Base-by-base conservation (phyloP, 2,888 invertebrate species). In the Drosophila ezoana region DNA sequence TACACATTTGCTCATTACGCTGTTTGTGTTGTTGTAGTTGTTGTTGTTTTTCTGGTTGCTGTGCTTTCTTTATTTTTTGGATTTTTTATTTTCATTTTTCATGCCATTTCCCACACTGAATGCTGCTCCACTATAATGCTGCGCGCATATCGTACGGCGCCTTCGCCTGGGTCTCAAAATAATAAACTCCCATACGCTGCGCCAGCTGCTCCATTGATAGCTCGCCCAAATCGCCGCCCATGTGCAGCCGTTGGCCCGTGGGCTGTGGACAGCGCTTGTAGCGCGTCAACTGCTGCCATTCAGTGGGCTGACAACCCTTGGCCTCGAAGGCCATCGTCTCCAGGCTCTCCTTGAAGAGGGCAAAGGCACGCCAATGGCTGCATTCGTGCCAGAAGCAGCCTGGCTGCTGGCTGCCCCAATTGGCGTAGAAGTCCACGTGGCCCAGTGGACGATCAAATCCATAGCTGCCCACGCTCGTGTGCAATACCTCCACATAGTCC, bases 401-500 rank as follows among this genome's bases (percentile, higher is more conserved):
- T 0, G 95, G 95, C 80, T 95, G 95, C 11, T 90, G 80, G 48
- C 93, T 90, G 10, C 95, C 94, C 35, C 94, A 94, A 68, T 95
- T 95, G 3, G 94, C 93, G 88, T 93, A 95, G 82, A 94, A 94
- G 87, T 95, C 95, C 0, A 92, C 91, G 71, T 93, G 91, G 0
- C 95, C 95, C 81, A 93, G 75, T 0, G 93, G 85, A 65, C 82
- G 89, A 79, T 91, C 91, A 69, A 89, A 91, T n/a, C 91, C 91
- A 66, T 91, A 91, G 28, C 89, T 87, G 40, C 91, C 91, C 6
- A 93, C 94, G 72, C 95, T 94, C 0, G 95, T 95, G 86, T 96
- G 96, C 63, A 96, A 94, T 1, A 96, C 94, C 86, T 96, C 96
- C 1, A 95, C 96, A 85, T 95, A 96, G 43, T 93, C 90, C 0